Evolutionary conservation across 2,113 vertebrate species (phyloP), one percentile per base, ranked within the genome.

Genomic region (Oreocharis arfaki): DNA sequence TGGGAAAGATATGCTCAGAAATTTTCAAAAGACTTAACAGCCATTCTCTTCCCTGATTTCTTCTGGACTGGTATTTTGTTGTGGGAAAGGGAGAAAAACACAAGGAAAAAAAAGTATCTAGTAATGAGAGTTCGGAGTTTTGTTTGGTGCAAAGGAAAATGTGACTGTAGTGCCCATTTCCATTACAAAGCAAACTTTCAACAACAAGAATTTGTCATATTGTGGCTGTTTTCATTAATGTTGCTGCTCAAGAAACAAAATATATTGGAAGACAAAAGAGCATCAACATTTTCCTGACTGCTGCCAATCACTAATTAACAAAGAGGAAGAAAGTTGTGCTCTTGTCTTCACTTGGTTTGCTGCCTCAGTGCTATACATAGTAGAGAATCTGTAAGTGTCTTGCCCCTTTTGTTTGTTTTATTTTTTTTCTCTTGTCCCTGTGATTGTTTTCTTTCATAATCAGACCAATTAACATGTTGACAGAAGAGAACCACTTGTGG

Each of bases 391-490:
- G 22, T 44, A 56, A 77, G 59, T 57, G n/a, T 61, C 63, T 86
- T 1, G 3, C 22, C 49, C 27, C 4, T 44, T 76, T 56, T 78
- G 35, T 85, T 95, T 85, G 35, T 21, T 82, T 71, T 42, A 15
- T n/a, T 55, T 42, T 50, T 70, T 82, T 17, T 6, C 47, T 81
- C 49, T 50, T 87, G 49, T 76, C 69, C 33, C 42, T 74, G 14
- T 73, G 60, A 59, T 71, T 89, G 78, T 85, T 93, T 93, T 82
- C 61, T 76, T 81, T 84, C 35, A 85, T 96, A 93, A 95, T 94
- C 93, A 95, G 93, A 67, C 91, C 93, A 96, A 91, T 90, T 95
- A 93, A 67, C 59, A 52, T 70, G 74, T 76, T 33, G 59, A 87
- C 49, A 84, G 73, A 96, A 92, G 68, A 53, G 64, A 86, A 46